These are phyloP conservation scores for Vannuccia rotundouncinata DNA, from an alignment of 2,888 invertebrate genomes.

Conservation along the genomic window DNA sequence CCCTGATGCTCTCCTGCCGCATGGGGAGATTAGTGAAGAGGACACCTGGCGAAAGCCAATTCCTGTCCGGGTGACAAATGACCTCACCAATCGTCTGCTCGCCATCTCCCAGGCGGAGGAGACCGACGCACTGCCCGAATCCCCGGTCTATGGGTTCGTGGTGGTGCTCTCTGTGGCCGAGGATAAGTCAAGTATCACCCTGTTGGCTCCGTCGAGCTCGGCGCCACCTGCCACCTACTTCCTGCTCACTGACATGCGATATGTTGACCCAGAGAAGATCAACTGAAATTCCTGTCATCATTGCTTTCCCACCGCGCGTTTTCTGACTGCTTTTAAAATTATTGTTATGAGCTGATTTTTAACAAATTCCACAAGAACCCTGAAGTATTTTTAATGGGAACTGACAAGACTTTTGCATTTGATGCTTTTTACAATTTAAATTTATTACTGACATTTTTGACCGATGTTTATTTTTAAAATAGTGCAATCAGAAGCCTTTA, in stretches of 20 bases:
- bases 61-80: not conserved
- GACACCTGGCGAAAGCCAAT: constrained; percentile 36
- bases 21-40: constrained; percentile 31
- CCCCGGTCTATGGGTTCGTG: constrained; percentile 38
- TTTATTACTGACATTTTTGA: too few species aligned
- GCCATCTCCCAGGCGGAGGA: constrained; percentile 37
- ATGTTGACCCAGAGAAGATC: constrained; percentile 37
- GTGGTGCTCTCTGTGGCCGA: constrained; percentile 35
- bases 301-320: too few species aligned
- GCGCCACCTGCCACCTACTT: constrained; percentile 25
- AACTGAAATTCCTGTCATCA: too few species aligned
- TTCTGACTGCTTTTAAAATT: too few species aligned
- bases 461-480: too few species aligned
- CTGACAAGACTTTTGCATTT: too few species aligned
- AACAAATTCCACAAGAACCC: too few species aligned
- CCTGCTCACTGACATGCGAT: constrained; percentile 23
- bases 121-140: constrained; percentile 33
- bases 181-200: constrained; percentile 31
- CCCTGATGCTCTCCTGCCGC: constrained; percentile 33
- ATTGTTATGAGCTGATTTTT: too few species aligned
- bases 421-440: too few species aligned
- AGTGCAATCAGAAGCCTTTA: too few species aligned
- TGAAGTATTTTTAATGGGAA: too few species aligned
- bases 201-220: constrained; percentile 13
- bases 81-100: constrained; percentile 31